Evolutionary conservation across 2,888 invertebrate species (phyloP).

Genomic region (Netelia virgata): DNA sequence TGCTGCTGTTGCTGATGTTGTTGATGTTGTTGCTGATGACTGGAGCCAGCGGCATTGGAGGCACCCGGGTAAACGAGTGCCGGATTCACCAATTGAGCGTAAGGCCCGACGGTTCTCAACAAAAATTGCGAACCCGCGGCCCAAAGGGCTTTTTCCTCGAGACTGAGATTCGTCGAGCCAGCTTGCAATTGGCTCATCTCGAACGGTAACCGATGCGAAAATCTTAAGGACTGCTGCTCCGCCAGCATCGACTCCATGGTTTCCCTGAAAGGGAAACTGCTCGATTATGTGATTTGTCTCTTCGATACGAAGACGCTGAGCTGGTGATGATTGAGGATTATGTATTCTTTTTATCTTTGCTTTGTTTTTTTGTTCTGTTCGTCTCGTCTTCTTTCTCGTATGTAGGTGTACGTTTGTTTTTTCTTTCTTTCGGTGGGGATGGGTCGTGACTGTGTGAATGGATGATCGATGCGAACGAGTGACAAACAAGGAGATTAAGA

Average conservation of each 20-base stretch:
- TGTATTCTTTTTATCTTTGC: background rate
- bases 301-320: constrained; percentile 43
- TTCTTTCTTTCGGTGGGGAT: no score
- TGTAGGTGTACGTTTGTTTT: no score
- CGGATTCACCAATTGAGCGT: constrained; percentile 86
- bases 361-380: constrained; percentile 22
- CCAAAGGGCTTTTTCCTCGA: constrained; percentile 92
- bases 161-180: constrained; percentile 89
- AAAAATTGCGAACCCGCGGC: constrained; percentile 92
- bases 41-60: constrained; percentile 78
- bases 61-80: constrained; percentile 85
- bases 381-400: no score
- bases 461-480: constrained; percentile 46
- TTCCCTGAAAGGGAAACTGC: constrained; percentile 89
- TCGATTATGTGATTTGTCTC: constrained; percentile 79
- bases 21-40: constrained; percentile 78
- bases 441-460: constrained; percentile 55
- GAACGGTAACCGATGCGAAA: constrained; percentile 91
- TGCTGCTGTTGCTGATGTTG: constrained; percentile 77
- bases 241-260: constrained; percentile 96
- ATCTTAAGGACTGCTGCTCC: constrained; percentile 93
- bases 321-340: background rate
- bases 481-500: constrained; percentile 62
- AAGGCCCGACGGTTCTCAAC: constrained; percentile 87
- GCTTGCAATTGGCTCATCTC: constrained; percentile 87